Evolutionary conservation across 2,113 vertebrate species (phyloP).

Genomic region (Progne subis): DNA sequence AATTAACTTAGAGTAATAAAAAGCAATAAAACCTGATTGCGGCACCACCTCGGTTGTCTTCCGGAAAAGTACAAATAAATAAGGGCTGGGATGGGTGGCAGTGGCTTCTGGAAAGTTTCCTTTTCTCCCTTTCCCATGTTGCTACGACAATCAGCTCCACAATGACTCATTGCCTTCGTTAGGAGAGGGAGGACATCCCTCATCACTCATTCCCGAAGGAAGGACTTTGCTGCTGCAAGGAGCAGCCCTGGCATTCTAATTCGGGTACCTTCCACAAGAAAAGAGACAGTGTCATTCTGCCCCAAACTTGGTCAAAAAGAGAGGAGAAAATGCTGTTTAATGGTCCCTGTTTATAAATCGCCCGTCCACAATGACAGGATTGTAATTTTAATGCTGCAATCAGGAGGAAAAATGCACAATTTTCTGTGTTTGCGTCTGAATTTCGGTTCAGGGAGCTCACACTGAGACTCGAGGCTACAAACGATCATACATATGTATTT

Average conservation of each 20-base stretch:
- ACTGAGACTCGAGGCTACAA: background rate
- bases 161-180: conserved; percentile 57
- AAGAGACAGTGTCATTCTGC: background rate
- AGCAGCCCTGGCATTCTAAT: conserved; percentile 47
- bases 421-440: background rate
- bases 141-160: conserved; percentile 9
- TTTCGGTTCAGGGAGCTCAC: background rate
- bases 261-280: background rate
- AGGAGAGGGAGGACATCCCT: conserved; percentile 53
- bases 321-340: conserved; percentile 52
- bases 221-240: conserved; percentile 26
- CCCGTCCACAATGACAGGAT: background rate
- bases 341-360: conserved; percentile 33
- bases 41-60: background rate
- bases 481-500: background rate
- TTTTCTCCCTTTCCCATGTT: background rate
- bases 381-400: background rate
- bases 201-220: conserved; percentile 57
- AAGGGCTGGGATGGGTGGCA: background rate
- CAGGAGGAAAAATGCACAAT: background rate
- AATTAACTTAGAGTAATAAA: conserved; percentile 6
- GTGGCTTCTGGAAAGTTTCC: conserved; percentile 18
- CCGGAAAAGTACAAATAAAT: conserved; percentile 1
- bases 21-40: background rate
- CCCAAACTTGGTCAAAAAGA: conserved; percentile 39